Evolutionary conservation across 2,113 vertebrate species (phyloP), one percentile per base, ranked within the genome.

Genomic region (Epinephelus moara): DNA sequence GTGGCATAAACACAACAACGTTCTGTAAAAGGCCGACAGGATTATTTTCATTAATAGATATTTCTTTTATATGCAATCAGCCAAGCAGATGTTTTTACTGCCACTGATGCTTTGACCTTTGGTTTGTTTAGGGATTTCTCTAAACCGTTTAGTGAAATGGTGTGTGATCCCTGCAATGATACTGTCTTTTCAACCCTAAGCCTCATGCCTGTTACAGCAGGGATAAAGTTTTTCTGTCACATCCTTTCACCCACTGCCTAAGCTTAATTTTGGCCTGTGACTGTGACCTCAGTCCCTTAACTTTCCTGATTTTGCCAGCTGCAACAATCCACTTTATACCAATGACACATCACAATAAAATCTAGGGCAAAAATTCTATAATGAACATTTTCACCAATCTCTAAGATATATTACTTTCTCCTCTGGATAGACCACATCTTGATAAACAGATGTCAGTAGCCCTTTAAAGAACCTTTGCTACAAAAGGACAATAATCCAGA

Each of bases 91-190:
- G 49, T 68, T 83, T 85, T 60, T 60, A 40, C 50, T 86, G 81
- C 49, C 30, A 59, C 42, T 57, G 63, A 86, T 52, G 70, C 73
- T 21, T 75, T 68, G 40, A 60, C 49, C 49, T 68, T 64, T 59
- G 45, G 64, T 92, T 85, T 88, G 70, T 81, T 83, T 59, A 66
- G 69, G 81, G 81, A 84, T 90, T 85, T 83, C 23, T 67, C 77
- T 78, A 57, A 75, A 87, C 47, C 42, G 2, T 88, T 84, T 82
- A 67, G 68, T 84, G 56, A 85, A 83, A 81, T 79, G 78, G 33
- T 81, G 57, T 85, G 80, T 67, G 84, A 84, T 85, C 73, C 56
- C 27, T 56, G 70, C 59, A 45, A 13, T 78, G 70, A 86, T 77
- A 70, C 49, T 25, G 30, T 82, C 70, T 80, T 69, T 88, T 89